phyloP scores from a whole-genome alignment of 2,888 invertebrate species.

The Chirona hameri region DNA sequence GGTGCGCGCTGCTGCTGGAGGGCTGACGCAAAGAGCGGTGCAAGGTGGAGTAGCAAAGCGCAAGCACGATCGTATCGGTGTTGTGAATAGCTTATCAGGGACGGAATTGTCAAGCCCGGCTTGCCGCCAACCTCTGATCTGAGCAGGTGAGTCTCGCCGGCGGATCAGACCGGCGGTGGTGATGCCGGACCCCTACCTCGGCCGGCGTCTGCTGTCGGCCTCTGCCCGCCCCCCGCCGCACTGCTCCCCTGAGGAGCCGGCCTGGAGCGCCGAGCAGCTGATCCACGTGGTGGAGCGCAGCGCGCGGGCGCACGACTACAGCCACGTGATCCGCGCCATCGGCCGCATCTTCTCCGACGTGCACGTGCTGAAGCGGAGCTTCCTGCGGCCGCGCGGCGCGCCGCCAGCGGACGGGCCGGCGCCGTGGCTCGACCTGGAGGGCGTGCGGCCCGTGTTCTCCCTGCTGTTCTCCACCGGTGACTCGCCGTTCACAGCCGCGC shows the following conservation, averaged over 20 bases:
- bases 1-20: no score
- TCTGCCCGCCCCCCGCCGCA: neutral
- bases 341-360: neutral
- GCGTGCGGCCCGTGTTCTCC: neutral
- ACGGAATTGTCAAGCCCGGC: no score
- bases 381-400: neutral
- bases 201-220: neutral
- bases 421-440: neutral
- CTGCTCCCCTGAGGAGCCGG: no score
- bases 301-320: neutral
- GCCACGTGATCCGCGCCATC: neutral
- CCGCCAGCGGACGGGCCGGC: neutral
- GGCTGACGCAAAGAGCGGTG: no score
- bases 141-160: no score
- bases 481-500: neutral
- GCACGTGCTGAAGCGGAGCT: neutral
- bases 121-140: no score
- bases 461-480: neutral
- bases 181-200: neutral
- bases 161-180: neutral
- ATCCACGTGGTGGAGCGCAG: neutral
- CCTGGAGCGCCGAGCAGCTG: slow-evolving; percentile 1
- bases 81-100: no score
- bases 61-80: no score
- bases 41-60: no score